phyloP scores from a whole-genome alignment of 2,113 vertebrate species.

The Phylloscopus whistleri region DNA sequence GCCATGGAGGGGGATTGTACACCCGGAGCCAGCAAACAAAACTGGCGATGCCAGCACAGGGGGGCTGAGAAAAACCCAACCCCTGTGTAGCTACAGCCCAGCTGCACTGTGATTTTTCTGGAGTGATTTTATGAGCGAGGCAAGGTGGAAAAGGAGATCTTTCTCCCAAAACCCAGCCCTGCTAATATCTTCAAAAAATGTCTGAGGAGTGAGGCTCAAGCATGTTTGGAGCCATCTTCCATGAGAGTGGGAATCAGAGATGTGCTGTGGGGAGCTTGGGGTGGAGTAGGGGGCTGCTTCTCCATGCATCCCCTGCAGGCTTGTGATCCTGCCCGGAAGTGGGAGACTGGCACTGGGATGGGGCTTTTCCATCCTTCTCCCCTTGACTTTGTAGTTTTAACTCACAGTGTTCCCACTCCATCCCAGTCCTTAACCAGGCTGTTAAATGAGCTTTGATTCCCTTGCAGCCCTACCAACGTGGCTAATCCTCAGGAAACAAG shows the following conservation, averaged over 20 bases:
- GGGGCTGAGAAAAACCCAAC: background rate
- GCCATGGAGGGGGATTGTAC: background rate
- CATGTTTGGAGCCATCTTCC: background rate
- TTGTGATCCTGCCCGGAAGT: background rate
- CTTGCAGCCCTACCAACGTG: background rate
- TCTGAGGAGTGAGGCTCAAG: background rate
- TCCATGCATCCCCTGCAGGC: accelerated
- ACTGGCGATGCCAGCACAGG: accelerated
- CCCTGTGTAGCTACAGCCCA: background rate
- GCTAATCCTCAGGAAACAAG: constrained; percentile 34
- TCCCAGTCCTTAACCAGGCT: background rate
- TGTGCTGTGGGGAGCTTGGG: accelerated
- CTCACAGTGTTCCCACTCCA: background rate
- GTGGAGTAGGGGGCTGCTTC: background rate
- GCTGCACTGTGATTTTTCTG: background rate
- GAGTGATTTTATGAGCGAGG: accelerated
- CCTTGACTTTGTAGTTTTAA: background rate
- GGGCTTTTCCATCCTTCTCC: background rate
- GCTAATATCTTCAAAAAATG: background rate
- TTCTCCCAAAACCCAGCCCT: background rate
- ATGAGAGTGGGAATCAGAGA: background rate
- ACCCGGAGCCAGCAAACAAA: background rate
- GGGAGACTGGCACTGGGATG: accelerated
- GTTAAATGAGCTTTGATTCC: background rate
- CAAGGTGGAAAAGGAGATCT: background rate